Evolutionary conservation across 2,113 vertebrate species (phyloP), one percentile per base, ranked within the genome.

Genomic region (Sclerurus mexicanus): DNA sequence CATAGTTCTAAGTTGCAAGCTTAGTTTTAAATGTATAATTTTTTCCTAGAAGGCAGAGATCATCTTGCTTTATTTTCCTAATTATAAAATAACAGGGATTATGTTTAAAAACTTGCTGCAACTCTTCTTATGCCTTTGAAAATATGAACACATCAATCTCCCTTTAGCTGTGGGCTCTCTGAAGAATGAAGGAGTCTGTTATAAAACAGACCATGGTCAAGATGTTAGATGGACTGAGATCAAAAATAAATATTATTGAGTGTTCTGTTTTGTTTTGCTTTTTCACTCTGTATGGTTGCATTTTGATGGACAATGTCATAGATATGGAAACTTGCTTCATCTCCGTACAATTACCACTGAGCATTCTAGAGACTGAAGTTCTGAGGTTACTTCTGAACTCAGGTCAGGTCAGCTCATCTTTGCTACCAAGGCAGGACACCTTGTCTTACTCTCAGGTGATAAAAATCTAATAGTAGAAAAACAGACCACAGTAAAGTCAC

Each of bases 401-500:
- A 12, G 63, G 58, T 93, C 49, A 14, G 63, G 58, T 93, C 89
- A 90, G 30, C 67, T 35, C 20, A 85, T 25, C 39, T 95, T 88
- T 93, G 31, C 60, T 94, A 66, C 75, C 64, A 91, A 62, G 59
- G 53, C 81, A 85, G 78, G 73, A 89, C 28, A n/a, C 33, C 33
- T 82, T 67, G 22, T 87, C 75, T 83, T 75, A 87, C 46, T 88
- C 74, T 80, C 67, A 86, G 89, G 62, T 3, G 10, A 92, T 81
- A 90, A 67, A 93, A 72, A 95, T 80, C 59, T 91, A 87, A 87
- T 56, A 75, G 59, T 33, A 94, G 47, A n/a, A 90, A 88, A 93
- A 84, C 50, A 78, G 46, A 28, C 53, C 60, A 56, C 33, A 37
- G 33, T 67, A 86, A 86, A 85, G 49, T 73, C 72, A 68, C 92